These are phyloP conservation scores for Emberiza fucata DNA, from an alignment of 2,113 vertebrate genomes.

Conservation along the genomic window DNA sequence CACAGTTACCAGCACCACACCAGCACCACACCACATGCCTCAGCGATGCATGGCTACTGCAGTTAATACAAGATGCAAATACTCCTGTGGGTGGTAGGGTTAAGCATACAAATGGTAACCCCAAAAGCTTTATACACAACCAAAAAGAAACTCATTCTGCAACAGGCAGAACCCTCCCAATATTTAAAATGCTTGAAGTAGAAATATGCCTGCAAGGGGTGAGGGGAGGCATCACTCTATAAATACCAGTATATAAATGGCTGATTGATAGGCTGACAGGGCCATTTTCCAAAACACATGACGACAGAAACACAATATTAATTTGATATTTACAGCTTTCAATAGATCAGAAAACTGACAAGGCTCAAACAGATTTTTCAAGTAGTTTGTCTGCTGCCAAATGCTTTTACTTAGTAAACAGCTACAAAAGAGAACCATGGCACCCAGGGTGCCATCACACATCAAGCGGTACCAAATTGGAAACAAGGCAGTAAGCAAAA, in stretches of 20 bases:
- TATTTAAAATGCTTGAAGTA: not conserved
- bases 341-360: not conserved
- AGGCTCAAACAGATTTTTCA: conserved; percentile 1
- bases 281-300: not conserved
- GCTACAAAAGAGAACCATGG: not conserved
- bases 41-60: not conserved
- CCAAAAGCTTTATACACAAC: not conserved
- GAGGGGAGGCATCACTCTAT: not conserved
- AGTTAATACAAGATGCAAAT: not conserved
- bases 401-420: not conserved
- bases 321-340: conserved; percentile 17
- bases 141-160: not conserved
- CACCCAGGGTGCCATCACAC: not conserved
- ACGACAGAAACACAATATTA: not conserved
- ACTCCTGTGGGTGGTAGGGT: not conserved
- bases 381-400: not conserved
- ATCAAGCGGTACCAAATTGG: not conserved
- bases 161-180: not conserved
- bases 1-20: not conserved
- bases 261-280: not conserved
- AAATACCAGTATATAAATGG: not conserved
- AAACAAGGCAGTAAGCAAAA: not conserved
- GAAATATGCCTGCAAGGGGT: not conserved
- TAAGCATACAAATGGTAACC: not conserved
- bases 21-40: not conserved